Evolutionary conservation across 2,888 invertebrate genomes (phyloP).

Genomic region (Druceiella hillmani): DNA sequence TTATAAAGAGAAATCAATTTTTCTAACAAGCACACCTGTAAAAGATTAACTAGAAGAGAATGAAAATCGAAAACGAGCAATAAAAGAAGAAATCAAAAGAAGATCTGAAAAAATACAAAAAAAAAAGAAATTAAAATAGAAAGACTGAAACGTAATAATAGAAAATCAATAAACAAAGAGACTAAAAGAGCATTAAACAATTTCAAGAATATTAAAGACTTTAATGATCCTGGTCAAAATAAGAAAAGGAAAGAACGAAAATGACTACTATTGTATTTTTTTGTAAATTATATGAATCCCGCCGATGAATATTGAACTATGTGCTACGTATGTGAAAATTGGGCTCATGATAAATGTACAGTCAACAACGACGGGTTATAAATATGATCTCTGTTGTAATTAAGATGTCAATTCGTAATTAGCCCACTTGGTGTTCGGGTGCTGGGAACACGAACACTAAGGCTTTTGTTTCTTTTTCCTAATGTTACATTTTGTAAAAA

Average conservation of each 20-base stretch:
- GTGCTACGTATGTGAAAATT: too few species aligned
- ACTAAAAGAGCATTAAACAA: slow-evolving; percentile 1
- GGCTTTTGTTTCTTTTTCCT: too few species aligned
- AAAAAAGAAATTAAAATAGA: slow-evolving; percentile 5
- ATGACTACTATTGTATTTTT: too few species aligned
- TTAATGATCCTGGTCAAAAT: slow-evolving; percentile 9
- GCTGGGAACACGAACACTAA: too few species aligned
- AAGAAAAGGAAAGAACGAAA: slow-evolving; percentile 9
- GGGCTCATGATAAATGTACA: too few species aligned
- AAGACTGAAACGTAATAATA: slow-evolving; percentile 2
- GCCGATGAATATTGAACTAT: too few species aligned
- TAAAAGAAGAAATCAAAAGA: slow-evolving; percentile 10
- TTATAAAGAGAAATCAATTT: slow-evolving; percentile 17
- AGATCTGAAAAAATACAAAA: slow-evolving; percentile 3
- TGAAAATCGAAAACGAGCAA: slow-evolving; percentile 17
- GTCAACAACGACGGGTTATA: too few species aligned
- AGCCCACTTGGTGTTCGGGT: too few species aligned
- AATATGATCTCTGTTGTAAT: too few species aligned
- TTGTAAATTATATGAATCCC: too few species aligned
- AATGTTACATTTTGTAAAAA: too few species aligned
- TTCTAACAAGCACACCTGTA: slow-evolving; percentile 16
- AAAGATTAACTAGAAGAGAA: slow-evolving; percentile 18
- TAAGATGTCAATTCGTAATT: too few species aligned
- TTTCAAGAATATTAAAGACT: slow-evolving; percentile 8
- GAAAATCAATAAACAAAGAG: not conserved